These are phyloP conservation scores for Meandrina meandrites DNA, from an alignment of 92 coral and sea anemone species.

Conservation along the genomic window DNA sequence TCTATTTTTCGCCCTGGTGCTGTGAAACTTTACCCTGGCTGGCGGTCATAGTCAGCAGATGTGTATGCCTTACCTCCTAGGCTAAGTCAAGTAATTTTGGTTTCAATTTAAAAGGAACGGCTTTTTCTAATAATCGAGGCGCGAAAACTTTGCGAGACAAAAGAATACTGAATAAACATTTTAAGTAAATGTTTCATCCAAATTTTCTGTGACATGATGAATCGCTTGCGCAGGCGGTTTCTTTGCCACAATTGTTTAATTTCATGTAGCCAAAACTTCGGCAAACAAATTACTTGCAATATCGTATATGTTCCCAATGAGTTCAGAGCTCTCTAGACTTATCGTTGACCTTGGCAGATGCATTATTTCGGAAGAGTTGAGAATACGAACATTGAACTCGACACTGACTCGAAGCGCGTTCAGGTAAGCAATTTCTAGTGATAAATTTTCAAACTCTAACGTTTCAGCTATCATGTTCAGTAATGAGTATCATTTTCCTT, in stretches of 20 bases:
- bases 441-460: neutral
- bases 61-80: neutral
- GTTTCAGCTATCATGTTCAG: neutral
- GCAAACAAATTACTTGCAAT: slow-evolving; percentile 5
- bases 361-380: neutral
- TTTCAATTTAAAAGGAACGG: neutral
- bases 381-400: neutral
- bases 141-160: neutral
- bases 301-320: neutral
- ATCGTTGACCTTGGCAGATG: too few species aligned
- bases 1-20: neutral
- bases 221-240: neutral
- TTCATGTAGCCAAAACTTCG: neutral
- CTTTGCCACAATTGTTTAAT: slow-evolving; percentile 22
- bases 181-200: neutral
- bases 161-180: neutral
- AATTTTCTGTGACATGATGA: neutral
- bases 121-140: neutral
- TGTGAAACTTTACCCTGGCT: neutral
- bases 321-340: neutral
- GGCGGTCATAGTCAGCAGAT: neutral
- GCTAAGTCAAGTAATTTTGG: neutral
- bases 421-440: neutral
- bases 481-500: neutral
- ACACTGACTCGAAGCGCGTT: neutral